Evolutionary conservation across 2,797 vertebrate genomes (phyloP), one percentile per base, ranked within the genome.

Genomic region (Silurus lanzhouensis): DNA sequence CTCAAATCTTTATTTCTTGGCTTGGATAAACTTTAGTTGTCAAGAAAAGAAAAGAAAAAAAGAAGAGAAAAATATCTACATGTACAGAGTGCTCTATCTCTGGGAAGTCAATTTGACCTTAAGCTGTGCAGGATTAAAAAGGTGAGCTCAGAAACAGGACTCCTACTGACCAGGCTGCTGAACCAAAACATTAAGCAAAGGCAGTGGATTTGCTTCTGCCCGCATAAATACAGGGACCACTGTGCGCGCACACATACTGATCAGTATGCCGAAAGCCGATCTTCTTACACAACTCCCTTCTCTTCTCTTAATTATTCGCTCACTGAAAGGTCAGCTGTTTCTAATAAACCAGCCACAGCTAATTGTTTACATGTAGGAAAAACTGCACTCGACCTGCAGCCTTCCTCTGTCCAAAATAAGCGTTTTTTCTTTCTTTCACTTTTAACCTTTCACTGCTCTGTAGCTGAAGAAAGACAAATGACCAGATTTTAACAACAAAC

Each of bases 81-180:
- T 90, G 90, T 91, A 92, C 86, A 90, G 44, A 90, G 87, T 14
- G 83, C 63, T 63, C 60, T 15, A 64, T 79, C 46, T 46, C 60
- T 87, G 60, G 19, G 31, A 82, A 86, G 82, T 63, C 57, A 85
- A 60, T 89, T 78, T 89, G 67, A 76, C 60, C 67, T 70, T 68
- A 86, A 85, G n/a, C 78, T 31, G 75, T n/a, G 17, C 27, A 77
- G 55, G 55, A 38, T 67, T 88, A 19, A 85, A 66, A 75, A 90
- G 90, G 78, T 68, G 76, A 90, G 93, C 71, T 79, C 63, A 83
- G 61, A 83, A 38, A 81, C 63, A 83, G 22, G 38, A 70, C 77
- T 27, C 72, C 25, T 82, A 83, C 63, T 61, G 79, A 87, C 71
- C 52, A n/a, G 57, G 20, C 52, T 63, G 58, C 81, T 83, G 74